Evolutionary conservation across 37 sponge, comb jelly and placozoan genomes (phyloP).

Genomic region (Amphimedon queenslandica): DNA sequence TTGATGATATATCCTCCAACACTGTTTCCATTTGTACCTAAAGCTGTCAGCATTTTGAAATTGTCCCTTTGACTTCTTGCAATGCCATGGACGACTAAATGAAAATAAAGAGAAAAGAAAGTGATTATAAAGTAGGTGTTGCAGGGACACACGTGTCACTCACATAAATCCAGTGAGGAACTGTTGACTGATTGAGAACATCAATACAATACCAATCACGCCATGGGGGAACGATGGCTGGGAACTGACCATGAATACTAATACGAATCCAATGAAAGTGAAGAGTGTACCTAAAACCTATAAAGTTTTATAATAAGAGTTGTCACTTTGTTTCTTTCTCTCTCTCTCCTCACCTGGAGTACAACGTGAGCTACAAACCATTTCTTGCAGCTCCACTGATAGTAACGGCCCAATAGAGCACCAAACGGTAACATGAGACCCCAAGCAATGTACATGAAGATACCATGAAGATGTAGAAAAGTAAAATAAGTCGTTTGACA

Average conservation of each 20-base stretch:
- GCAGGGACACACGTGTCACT: constrained; percentile 7
- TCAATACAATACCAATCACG: constrained; percentile 66
- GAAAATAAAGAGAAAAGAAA: too few species aligned
- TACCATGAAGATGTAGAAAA: constrained; percentile 59
- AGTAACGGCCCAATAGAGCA: constrained; percentile 65
- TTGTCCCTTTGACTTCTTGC: too few species aligned
- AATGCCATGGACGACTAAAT: constrained; percentile 6
- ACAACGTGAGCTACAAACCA: constrained; percentile 68
- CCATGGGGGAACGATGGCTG: constrained; percentile 62
- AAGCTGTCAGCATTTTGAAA: neutral
- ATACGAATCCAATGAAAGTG: constrained; percentile 60
- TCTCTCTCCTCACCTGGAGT: constrained; percentile 29
- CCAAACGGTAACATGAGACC: constrained; percentile 66
- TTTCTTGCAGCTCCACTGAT: constrained; percentile 39
- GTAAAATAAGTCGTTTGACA: constrained; percentile 38
- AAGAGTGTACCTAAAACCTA: constrained; percentile 54
- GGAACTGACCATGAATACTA: constrained; percentile 53
- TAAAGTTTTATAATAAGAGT: neutral
- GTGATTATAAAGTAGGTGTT: too few species aligned
- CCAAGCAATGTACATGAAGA: constrained; percentile 66
- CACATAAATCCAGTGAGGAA: constrained; percentile 67
- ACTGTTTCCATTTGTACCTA: constrained; percentile 6
- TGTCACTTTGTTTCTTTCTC: neutral
- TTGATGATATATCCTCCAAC: constrained; percentile 59
- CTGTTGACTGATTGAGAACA: constrained; percentile 49